Percentiles rank a stretch among this genome's conserved stretches.
Evolutionary conservation across 2,797 vertebrate genomes (phyloP).

Genomic region (Fundulus diaphanus): DNA sequence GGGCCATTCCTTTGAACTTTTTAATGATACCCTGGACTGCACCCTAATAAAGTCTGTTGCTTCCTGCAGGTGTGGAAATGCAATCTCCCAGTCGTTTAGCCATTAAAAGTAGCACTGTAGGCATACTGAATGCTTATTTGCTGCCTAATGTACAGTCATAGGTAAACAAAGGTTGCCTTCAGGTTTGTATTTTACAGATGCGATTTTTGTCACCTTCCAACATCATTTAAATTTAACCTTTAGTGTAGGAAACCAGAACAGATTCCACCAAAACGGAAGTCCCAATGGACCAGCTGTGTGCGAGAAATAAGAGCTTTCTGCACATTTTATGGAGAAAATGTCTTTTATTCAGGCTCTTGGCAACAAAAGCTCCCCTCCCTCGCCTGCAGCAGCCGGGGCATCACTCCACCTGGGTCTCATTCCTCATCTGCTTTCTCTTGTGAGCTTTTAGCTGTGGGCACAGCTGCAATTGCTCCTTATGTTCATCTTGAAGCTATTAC

Average conservation of each 20-base stretch:
- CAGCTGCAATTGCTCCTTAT: slow-evolving; percentile 37
- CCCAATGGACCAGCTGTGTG: background rate
- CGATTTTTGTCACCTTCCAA: background rate
- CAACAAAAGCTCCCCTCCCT: background rate
- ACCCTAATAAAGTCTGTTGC: background rate
- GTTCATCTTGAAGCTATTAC: slow-evolving; percentile 44
- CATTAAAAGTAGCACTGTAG: background rate
- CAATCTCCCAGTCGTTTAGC: background rate
- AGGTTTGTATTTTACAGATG: background rate
- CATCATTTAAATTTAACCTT: background rate
- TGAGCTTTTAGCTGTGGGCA: slow-evolving; percentile 29
- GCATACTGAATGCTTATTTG: background rate
- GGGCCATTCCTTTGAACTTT: background rate
- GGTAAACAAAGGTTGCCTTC: background rate
- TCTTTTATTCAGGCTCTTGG: slow-evolving; percentile 3
- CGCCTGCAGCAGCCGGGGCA: slow-evolving; percentile 13
- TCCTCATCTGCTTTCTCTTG: slow-evolving; percentile 29
- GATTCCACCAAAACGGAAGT: background rate
- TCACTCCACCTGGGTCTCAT: slow-evolving; percentile 27
- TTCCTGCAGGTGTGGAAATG: background rate
- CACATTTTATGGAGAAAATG: background rate
- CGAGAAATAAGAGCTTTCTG: background rate
- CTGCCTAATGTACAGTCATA: background rate
- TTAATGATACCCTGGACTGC: background rate
- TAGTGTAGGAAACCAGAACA: background rate